phyloP scores from a whole-genome alignment of 2,113 vertebrate species.

The Brienomyrus brachyistius region DNA sequence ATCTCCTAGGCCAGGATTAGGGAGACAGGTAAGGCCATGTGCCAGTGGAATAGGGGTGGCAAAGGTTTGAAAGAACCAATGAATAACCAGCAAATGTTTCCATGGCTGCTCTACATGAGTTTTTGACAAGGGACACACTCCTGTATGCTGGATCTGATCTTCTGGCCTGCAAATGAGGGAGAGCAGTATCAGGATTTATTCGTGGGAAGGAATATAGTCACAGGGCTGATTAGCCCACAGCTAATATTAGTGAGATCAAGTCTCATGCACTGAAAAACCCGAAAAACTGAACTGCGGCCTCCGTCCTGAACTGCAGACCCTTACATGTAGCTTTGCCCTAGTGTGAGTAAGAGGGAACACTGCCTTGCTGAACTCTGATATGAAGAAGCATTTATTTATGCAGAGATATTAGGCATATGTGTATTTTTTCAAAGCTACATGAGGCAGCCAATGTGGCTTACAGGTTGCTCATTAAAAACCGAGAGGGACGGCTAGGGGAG shows the following conservation, averaged over 20 bases:
- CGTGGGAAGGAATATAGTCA: background rate
- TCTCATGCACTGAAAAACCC: background rate
- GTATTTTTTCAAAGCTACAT: background rate
- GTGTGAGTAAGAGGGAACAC: background rate
- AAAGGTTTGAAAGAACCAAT: background rate
- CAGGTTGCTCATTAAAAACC: slow-evolving; percentile 32
- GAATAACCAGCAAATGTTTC: background rate
- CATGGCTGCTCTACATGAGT: background rate
- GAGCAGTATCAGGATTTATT: slow-evolving; percentile 20
- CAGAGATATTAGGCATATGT: slow-evolving; percentile 13
- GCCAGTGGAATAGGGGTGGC: background rate
- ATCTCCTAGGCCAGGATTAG: background rate
- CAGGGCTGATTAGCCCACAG: background rate
- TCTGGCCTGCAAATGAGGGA: slow-evolving; percentile 29
- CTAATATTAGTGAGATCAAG: background rate
- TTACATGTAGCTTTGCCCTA: background rate
- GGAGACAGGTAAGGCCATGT: background rate
- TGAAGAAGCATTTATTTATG: slow-evolving; percentile 12
- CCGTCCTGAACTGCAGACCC: background rate
- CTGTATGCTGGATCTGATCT: slow-evolving; percentile 1
- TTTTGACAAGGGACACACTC: background rate
- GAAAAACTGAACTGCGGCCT: background rate
- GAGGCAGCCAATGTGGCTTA: slow-evolving; percentile 21
- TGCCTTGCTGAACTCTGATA: background rate
- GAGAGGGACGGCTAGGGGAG: slow-evolving; percentile 18